Evolutionary conservation across 2,888 invertebrate species (phyloP).

Genomic region (Gryllus longicercus): DNA sequence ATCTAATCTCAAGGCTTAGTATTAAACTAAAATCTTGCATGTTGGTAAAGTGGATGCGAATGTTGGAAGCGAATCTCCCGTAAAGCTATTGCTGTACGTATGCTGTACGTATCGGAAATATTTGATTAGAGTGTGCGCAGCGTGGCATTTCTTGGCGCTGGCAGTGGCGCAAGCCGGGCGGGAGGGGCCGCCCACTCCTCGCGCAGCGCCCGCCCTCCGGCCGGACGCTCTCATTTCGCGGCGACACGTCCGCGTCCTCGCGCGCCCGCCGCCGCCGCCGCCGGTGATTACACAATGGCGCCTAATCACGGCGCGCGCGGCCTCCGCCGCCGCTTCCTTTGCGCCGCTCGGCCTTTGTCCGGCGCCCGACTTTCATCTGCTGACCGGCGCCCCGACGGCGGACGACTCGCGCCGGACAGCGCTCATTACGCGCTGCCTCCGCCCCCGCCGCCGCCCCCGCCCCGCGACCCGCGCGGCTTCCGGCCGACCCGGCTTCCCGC

Average conservation of each 20-base stretch:
- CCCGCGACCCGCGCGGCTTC: neutral
- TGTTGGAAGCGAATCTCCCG: no score
- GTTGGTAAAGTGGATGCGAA: no score
- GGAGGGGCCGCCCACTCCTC: no score
- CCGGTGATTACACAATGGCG: slow-evolving; percentile 17
- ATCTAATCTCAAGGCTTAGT: no score
- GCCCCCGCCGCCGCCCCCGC: neutral
- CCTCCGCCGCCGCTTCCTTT: neutral
- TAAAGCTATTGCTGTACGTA: no score
- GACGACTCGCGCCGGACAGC: slow-evolving; percentile 1
- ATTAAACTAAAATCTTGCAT: no score
- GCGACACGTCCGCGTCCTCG: neutral
- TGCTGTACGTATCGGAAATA: no score
- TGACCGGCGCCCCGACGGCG: neutral
- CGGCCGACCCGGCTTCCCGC: neutral
- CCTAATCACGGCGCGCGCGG: neutral
- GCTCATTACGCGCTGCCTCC: neutral
- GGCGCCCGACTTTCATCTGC: neutral
- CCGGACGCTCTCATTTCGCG: slow-evolving; percentile 11
- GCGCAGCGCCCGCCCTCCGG: neutral
- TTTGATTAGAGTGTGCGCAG: no score
- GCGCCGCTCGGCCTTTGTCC: neutral
- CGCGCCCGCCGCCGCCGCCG: neutral
- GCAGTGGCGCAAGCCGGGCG: no score
- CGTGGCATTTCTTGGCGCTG: no score